Conservation (phyloP, 2,797 vertebrate species). For the Rachycentron canadum region DNA sequence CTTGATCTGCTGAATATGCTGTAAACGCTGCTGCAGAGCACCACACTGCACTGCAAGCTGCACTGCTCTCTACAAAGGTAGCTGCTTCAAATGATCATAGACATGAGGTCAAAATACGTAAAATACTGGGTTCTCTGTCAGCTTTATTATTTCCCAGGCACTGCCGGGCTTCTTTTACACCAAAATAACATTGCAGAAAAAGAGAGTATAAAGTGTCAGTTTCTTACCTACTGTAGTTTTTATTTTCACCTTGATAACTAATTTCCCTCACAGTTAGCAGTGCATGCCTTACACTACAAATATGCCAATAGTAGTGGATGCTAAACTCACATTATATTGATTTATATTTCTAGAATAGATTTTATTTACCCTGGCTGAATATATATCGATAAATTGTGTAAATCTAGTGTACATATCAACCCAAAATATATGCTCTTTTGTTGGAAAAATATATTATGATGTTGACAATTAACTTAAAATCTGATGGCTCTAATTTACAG, state of each 20-base stretch:
- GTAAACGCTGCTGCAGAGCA: constrained; percentile 8
- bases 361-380: neutral
- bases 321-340: neutral
- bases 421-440: constrained; percentile 3
- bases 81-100: constrained; percentile 6
- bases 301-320: neutral
- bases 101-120: constrained; percentile 5
- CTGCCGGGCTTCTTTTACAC: constrained; percentile 11
- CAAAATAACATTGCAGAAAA: neutral
- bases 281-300: neutral
- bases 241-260: neutral
- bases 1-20: constrained; percentile 23
- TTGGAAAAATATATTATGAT: constrained; percentile 10
- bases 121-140: neutral
- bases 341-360: neutral
- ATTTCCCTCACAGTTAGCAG: neutral
- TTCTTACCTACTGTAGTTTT: neutral
- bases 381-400: constrained; percentile 4
- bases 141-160: neutral
- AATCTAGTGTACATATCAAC: neutral
- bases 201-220: neutral
- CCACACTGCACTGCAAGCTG: neutral
- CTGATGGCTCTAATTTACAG: constrained; percentile 15
- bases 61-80: neutral
- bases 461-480: constrained; percentile 33